These are phyloP conservation scores for Numenius arquata DNA, from an alignment of 2,113 vertebrate genomes.

Conservation along the genomic window DNA sequence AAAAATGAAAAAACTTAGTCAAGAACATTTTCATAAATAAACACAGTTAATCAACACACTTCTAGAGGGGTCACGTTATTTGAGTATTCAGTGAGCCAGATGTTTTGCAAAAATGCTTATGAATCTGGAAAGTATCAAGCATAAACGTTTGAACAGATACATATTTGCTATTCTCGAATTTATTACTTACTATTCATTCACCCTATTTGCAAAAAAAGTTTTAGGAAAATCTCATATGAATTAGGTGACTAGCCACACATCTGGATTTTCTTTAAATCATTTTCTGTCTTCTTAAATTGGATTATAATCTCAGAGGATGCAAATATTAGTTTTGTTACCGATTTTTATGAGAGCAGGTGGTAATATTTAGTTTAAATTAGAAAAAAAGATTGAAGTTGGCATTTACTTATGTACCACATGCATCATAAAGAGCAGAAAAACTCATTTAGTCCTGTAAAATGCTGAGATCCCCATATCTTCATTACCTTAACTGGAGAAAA, in stretches of 20 bases:
- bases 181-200: neutral
- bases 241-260: neutral
- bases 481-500: neutral
- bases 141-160: neutral
- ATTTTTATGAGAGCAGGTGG: neutral
- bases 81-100: neutral
- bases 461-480: neutral
- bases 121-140: neutral
- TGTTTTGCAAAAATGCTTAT: neutral
- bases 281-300: neutral
- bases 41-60: neutral
- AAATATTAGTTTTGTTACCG: neutral
- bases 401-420: neutral
- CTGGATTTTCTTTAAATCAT: neutral
- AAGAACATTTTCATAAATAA: constrained; percentile 9
- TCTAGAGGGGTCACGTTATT: neutral
- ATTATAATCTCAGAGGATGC: neutral
- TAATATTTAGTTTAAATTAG: neutral
- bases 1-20: neutral
- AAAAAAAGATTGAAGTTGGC: neutral
- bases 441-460: neutral
- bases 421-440: neutral
- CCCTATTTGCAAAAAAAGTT: neutral
- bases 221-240: neutral
- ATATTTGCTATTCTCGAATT: neutral